Conservation (phyloP, 2,888 invertebrate species). For the Aphrophora alni region DNA sequence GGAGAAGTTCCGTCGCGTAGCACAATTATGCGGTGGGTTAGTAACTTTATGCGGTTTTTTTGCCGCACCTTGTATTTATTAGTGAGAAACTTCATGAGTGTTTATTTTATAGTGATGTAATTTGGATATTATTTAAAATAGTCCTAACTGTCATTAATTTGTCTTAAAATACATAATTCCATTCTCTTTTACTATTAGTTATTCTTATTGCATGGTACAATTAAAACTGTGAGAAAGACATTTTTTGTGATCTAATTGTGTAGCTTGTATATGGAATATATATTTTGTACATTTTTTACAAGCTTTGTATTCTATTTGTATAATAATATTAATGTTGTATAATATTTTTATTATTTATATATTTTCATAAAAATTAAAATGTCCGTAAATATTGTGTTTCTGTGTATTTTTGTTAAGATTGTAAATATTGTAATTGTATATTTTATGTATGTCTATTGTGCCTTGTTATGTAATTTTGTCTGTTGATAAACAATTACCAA, state of each 20-base stretch:
- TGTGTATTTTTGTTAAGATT: background rate
- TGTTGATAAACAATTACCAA: conserved; percentile 33
- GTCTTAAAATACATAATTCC: background rate
- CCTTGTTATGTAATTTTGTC: conserved; percentile 26
- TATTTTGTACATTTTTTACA: background rate
- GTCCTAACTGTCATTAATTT: background rate
- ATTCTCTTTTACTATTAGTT: background rate
- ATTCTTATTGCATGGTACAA: background rate
- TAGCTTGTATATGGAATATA: background rate
- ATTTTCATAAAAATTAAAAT: background rate
- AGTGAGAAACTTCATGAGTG: too few relatives aligned
- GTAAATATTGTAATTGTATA: background rate
- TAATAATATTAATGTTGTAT: background rate
- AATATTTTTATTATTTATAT: conserved; percentile 7
- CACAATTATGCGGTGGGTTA: too few relatives aligned
- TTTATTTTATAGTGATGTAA: too few relatives aligned
- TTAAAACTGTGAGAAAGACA: background rate
- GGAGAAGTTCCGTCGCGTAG: too few relatives aligned
- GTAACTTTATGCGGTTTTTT: too few relatives aligned
- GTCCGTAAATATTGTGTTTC: too few relatives aligned
- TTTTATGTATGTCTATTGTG: conserved; percentile 25
- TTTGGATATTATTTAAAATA: background rate
- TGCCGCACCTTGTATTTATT: too few relatives aligned
- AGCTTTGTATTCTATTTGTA: background rate
- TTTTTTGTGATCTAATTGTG: background rate